Conservation (phyloP, 2,888 invertebrate genomes). For the Panzeria rudis region DNA sequence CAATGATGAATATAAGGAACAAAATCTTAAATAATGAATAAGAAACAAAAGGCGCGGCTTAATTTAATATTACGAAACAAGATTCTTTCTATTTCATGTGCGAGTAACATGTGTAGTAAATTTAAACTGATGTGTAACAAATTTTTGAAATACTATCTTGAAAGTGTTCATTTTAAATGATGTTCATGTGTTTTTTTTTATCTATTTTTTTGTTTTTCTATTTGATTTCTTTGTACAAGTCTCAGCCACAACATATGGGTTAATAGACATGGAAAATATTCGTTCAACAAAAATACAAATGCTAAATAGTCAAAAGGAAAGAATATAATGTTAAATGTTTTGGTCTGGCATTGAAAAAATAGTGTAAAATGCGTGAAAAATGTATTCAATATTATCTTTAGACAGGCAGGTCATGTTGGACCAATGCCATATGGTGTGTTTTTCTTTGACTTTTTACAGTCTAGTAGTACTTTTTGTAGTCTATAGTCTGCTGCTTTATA, state of each 20-base stretch:
- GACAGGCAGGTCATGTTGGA: constrained; percentile 74
- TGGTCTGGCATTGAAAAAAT: constrained; percentile 54
- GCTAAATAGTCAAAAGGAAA: constrained; percentile 43
- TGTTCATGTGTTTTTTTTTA: constrained; percentile 48
- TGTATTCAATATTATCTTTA: constrained; percentile 70
- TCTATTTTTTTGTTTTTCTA: background rate
- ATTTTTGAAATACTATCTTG: constrained; percentile 65
- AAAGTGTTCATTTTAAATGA: constrained; percentile 60
- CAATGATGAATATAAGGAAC: constrained; percentile 46
- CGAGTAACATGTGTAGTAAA: constrained; percentile 69
- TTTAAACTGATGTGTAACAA: constrained; percentile 71
- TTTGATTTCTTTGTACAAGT: constrained; percentile 40
- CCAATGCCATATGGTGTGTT: constrained; percentile 74
- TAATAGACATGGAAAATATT: constrained; percentile 55
- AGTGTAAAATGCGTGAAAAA: constrained; percentile 72
- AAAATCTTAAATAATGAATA: constrained; percentile 23
- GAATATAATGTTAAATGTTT: constrained; percentile 52
- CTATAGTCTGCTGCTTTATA: constrained; percentile 44
- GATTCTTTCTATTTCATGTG: constrained; percentile 45
- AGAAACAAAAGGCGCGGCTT: constrained; percentile 60
- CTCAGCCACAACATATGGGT: constrained; percentile 77
- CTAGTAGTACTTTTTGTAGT: constrained; percentile 13
- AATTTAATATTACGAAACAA: constrained; percentile 49
- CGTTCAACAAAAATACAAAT: constrained; percentile 34
- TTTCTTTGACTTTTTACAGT: constrained; percentile 49